Evolutionary conservation across 1,140 invertebrate genomes (phyloP).

Genomic region (Meloidogyne chitwoodi): DNA sequence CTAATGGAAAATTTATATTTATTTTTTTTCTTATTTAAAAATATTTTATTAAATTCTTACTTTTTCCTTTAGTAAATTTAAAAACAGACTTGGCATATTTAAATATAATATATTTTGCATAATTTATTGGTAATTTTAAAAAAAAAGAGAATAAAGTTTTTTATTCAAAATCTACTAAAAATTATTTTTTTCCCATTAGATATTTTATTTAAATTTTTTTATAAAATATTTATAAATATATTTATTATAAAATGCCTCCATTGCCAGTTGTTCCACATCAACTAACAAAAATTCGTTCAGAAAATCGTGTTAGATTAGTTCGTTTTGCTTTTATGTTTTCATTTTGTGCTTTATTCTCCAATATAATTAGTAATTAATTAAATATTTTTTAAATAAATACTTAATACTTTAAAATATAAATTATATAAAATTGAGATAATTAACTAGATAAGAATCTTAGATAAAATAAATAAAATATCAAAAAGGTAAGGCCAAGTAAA

Average conservation of each 20-base stretch:
- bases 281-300: slow-evolving; percentile 37
- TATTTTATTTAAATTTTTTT: neutral
- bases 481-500: neutral
- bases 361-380: slow-evolving; percentile 39
- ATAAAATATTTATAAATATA: neutral
- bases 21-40: too few relatives aligned
- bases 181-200: neutral
- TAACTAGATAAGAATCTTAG: neutral
- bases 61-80: too few relatives aligned
- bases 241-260: neutral
- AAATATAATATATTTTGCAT: too few relatives aligned
- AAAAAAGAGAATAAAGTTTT: too few relatives aligned
- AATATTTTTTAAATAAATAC: slow-evolving; percentile 7
- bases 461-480: neutral
- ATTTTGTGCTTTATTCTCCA: slow-evolving; percentile 30
- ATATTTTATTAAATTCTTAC: too few relatives aligned
- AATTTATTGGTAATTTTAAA: too few relatives aligned
- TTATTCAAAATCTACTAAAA: too few relatives aligned
- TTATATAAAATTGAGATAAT: slow-evolving; percentile 2
- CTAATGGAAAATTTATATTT: too few relatives aligned
- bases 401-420: too few relatives aligned
- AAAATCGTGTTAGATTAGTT: slow-evolving; percentile 37
- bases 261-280: slow-evolving; percentile 40
- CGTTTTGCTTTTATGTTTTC: slow-evolving; percentile 35
- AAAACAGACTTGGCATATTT: too few relatives aligned